Percentiles rank a stretch among this genome's conserved stretches.
Evolutionary conservation across 2,797 vertebrate genomes (phyloP).

Genomic region (Craterocephalus amniculus): DNA sequence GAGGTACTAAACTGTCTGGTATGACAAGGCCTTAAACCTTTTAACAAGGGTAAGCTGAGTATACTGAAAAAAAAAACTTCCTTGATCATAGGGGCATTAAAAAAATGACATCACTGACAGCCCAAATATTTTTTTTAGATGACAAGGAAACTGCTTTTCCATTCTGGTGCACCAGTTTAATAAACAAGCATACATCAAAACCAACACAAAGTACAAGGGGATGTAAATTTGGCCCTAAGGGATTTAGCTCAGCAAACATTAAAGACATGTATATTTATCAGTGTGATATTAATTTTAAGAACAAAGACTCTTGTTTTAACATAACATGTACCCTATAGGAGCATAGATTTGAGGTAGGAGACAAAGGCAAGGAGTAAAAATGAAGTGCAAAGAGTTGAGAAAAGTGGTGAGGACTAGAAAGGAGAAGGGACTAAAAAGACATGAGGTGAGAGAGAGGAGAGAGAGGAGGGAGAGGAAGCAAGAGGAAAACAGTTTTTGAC

Average conservation of each 20-base stretch:
- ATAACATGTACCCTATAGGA: background rate
- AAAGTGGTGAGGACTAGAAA: conserved; percentile 31
- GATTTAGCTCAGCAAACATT: background rate
- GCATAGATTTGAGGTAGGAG: conserved; percentile 18
- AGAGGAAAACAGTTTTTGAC: conserved; percentile 75
- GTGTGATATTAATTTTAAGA: background rate
- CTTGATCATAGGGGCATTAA: background rate
- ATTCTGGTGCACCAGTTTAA: conserved; percentile 17
- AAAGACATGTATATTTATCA: conserved; percentile 11
- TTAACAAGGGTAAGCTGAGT: background rate
- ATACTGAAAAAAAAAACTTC: background rate
- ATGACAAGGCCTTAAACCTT: background rate
- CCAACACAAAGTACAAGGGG: conserved; percentile 12
- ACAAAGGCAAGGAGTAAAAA: conserved; percentile 15
- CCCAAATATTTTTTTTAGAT: conserved; percentile 20
- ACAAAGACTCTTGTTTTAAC: conserved; percentile 3
- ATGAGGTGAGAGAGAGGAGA: conserved; percentile 58
- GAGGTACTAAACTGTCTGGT: background rate
- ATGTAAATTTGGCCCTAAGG: background rate
- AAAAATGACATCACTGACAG: conserved; percentile 5
- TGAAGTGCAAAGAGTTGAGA: conserved; percentile 7
- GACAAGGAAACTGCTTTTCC: conserved; percentile 20
- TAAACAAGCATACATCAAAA: conserved; percentile 29
- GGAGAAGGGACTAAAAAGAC: conserved; percentile 65
- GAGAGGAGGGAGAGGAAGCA: conserved; percentile 56